These are phyloP conservation scores for Oscheius myriophilus DNA, from an alignment of 2,888 invertebrate genomes.

Conservation along the genomic window DNA sequence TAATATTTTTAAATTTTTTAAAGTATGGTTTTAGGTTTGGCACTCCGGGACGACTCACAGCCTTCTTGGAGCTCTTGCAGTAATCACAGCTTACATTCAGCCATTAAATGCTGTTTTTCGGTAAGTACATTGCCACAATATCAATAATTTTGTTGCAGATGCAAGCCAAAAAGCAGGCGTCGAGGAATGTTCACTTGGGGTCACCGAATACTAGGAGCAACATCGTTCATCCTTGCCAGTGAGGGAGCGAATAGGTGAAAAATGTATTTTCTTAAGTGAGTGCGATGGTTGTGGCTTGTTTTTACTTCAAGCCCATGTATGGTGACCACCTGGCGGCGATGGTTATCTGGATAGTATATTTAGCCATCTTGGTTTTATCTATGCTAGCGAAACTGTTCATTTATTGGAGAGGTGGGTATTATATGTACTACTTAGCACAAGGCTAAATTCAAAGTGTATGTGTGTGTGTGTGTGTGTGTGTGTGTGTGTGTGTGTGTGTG, in stretches of 20 bases:
- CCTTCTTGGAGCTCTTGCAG: constrained; percentile 10
- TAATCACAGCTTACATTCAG: constrained; percentile 8
- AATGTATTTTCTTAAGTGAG: constrained; percentile 10
- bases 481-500: too few relatives aligned
- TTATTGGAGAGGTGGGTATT: constrained; percentile 8
- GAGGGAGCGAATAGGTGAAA: not conserved
- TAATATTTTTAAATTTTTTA: too few relatives aligned
- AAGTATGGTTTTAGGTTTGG: constrained; percentile 9
- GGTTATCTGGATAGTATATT: constrained; percentile 6
- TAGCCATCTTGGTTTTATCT: not conserved
- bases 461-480: too few relatives aligned
- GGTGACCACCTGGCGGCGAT: not conserved
- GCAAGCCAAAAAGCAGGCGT: constrained; percentile 13
- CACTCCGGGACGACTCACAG: not conserved
- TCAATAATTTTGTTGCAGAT: constrained; percentile 6
- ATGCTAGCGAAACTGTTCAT: not conserved
- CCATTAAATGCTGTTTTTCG: constrained; percentile 22
- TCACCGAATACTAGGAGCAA: constrained; percentile 7
- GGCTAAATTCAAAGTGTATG: too few relatives aligned
- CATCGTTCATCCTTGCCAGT: constrained; percentile 10
- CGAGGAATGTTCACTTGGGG: constrained; percentile 14
- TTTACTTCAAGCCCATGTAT: constrained; percentile 3
- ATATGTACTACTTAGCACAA: too few relatives aligned
- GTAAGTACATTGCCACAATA: not conserved
- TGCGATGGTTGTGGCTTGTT: constrained; percentile 2